phyloP scores from a whole-genome alignment of 1,140 invertebrate species.

The Aradophagus sp. region DNA sequence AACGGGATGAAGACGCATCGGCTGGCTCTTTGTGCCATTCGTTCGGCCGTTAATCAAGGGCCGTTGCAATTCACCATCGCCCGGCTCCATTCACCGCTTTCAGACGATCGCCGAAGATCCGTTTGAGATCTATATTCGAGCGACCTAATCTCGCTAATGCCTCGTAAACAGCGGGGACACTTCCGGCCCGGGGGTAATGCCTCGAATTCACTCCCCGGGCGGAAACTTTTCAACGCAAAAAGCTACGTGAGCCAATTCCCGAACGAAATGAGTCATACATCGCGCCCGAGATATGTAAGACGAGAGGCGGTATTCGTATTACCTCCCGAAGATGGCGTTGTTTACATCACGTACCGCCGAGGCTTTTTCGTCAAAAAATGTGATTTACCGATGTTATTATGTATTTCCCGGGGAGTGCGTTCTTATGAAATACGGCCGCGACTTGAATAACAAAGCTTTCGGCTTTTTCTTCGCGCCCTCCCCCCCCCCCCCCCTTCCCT shows the following conservation, averaged over 20 bases:
- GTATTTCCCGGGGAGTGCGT: slow-evolving; percentile 14
- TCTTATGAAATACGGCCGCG: slow-evolving; percentile 10
- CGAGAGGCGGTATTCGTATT: slow-evolving; percentile 39
- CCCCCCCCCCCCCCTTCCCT: too few species aligned
- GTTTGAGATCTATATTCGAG: slow-evolving; percentile 52
- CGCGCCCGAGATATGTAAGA: slow-evolving; percentile 26
- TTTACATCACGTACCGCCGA: slow-evolving; percentile 28
- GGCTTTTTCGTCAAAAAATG: slow-evolving; percentile 25
- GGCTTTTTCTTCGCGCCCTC: too few species aligned
- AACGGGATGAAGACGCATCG: slow-evolving; percentile 50
- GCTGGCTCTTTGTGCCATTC: slow-evolving; percentile 39
- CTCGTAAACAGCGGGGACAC: slow-evolving; percentile 61
- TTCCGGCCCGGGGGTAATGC: slow-evolving; percentile 33
- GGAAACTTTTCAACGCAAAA: slow-evolving; percentile 53
- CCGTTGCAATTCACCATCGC: slow-evolving; percentile 28
- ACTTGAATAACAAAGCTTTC: slow-evolving; percentile 1
- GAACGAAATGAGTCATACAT: slow-evolving; percentile 54
- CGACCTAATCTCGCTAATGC: slow-evolving; percentile 66
- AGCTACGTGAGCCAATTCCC: slow-evolving; percentile 50
- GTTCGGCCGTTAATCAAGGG: slow-evolving; percentile 49
- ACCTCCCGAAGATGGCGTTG: slow-evolving; percentile 35
- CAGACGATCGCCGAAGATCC: slow-evolving; percentile 50
- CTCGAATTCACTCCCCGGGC: slow-evolving; percentile 28
- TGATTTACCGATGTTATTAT: slow-evolving; percentile 46
- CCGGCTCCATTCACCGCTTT: slow-evolving; percentile 54